Conservation (phyloP, 2,888 invertebrate species). For the Nasonia oneida region DNA sequence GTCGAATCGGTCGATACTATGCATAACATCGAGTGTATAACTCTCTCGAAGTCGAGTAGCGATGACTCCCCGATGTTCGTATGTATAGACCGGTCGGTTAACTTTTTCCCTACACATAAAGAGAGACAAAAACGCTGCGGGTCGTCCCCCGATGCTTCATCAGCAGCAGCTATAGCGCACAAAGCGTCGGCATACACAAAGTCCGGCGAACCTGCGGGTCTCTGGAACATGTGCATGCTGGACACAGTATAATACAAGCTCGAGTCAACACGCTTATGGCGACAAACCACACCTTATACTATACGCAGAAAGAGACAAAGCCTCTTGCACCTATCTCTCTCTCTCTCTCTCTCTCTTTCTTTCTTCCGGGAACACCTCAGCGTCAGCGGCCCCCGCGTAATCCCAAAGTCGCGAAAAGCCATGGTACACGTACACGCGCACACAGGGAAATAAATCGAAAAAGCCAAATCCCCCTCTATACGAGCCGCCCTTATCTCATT, state of each 20-base stretch:
- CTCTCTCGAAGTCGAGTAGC: too few species aligned
- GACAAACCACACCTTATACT: background rate
- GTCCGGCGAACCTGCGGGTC: conserved; percentile 3
- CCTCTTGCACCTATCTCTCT: background rate
- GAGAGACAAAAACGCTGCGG: background rate
- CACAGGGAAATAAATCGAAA: conserved; percentile 11
- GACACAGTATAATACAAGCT: background rate
- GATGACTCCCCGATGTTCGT: background rate
- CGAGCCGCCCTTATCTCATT: conserved; percentile 23
- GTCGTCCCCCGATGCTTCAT: background rate
- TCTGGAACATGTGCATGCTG: conserved; percentile 2
- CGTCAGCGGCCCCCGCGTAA: background rate
- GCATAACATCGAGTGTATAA: too few species aligned
- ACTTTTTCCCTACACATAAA: background rate
- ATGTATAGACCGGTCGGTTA: background rate
- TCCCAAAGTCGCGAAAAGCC: conserved; percentile 2
- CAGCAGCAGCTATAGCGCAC: background rate
- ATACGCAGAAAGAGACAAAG: background rate
- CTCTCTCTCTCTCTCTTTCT: background rate
- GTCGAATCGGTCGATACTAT: background rate
- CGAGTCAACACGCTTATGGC: background rate
- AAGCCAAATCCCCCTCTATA: conserved; percentile 4
- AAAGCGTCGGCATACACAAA: background rate
- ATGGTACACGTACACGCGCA: background rate
- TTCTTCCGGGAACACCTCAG: too few species aligned